Base-by-base conservation (phyloP, 2,797 vertebrate species). In the Melanotaenia nigrans region DNA sequence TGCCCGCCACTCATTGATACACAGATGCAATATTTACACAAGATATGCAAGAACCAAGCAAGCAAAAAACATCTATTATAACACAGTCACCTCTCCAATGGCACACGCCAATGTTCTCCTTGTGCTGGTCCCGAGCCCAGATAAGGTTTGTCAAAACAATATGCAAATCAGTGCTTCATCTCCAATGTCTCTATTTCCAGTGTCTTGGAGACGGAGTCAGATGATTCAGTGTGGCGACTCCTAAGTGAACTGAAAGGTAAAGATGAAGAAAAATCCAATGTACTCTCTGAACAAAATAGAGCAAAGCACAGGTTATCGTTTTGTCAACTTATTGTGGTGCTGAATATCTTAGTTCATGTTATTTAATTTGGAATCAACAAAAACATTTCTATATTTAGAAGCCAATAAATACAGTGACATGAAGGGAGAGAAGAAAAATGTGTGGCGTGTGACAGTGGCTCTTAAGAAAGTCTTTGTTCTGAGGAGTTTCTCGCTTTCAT, bases 401-500 rank as follows among this genome's bases (percentile, higher is more conserved):
- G 4, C 7, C 9, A 42, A 14, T 16, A 9, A 30, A 14, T 56
- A 28, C 4, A 38, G 2, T 36, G 22, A 25, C 61, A 25, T 30
- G 1, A 51, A 3, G 5, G 38, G 5, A 42, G 20, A 59, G n/a
- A 36, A 12, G 14, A 22, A 11, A 63, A 47, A 61, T 4, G 4
- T 25, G 35, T 65, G 20, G 24, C 35, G 69, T 24, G 38, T 38
- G 40, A 33, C 54, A 1, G 33, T 22, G 62, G 28, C 24, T 68
- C 28, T 71, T 24, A 25, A 51, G 67, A 73, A 24, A 18, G 33
- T 57, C 14, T 32, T 25, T n/a, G 1, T 77, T 32, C 28, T 59
- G 51, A 54, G 7, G 24, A 5, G 53, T 65, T 73, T 78, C 57
- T 54, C 36, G 14, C 59, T 78, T 77, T 80, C 45, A 73, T 45